Conservation (phyloP, 2,888 invertebrate genomes). For the Tenthredo mesomela region DNA sequence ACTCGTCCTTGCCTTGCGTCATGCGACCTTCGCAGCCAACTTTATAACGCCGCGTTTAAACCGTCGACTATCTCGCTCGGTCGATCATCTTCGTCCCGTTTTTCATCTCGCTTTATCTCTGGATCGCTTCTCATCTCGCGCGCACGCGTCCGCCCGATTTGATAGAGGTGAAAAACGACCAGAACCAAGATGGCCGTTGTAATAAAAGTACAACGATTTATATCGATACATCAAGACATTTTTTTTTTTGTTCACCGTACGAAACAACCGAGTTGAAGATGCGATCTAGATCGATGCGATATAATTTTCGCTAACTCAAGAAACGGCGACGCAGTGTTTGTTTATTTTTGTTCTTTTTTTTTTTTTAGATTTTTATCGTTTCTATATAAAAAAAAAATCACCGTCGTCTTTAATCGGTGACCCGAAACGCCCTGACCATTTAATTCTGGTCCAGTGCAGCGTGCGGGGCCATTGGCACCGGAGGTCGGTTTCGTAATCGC, state of each 20-base stretch:
- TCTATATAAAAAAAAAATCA: neutral
- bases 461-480: slow-evolving; percentile 38
- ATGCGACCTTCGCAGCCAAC: slow-evolving; percentile 47
- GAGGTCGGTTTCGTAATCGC: slow-evolving; percentile 41
- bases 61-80: neutral
- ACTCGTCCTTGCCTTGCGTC: slow-evolving; percentile 53
- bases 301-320: neutral
- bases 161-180: slow-evolving; percentile 29
- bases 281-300: neutral
- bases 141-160: slow-evolving; percentile 46
- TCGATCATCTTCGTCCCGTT: slow-evolving; percentile 10
- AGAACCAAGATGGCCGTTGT: slow-evolving; percentile 38
- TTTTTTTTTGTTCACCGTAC: neutral
- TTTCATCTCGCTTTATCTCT: slow-evolving; percentile 3
- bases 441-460: neutral
- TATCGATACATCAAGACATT: neutral
- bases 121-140: slow-evolving; percentile 46
- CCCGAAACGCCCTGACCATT: neutral
- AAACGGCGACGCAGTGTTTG: neutral
- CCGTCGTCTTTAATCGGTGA: neutral
- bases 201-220: slow-evolving; percentile 5
- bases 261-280: neutral
- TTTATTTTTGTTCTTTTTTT: too few species aligned
- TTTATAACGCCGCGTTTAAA: slow-evolving; percentile 29
- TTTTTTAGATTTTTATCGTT: neutral